A percentile compares a stretch with the other conserved stretches of the same genome.
phyloP scores from a whole-genome alignment of 2,888 invertebrate species.

The Glaucopsyche alexis region DNA sequence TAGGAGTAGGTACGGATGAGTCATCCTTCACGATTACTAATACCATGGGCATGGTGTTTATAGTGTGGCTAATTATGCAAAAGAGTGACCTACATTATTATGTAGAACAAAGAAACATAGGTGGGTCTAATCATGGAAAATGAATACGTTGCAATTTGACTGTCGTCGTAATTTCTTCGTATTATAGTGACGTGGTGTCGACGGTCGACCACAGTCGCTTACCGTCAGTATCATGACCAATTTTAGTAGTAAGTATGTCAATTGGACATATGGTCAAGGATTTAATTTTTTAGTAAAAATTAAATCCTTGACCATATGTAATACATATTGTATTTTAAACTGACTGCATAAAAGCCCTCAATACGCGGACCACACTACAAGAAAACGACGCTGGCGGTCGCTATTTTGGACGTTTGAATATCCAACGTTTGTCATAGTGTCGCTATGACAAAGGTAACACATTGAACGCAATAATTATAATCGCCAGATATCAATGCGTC shows the following conservation, averaged over 20 bases:
- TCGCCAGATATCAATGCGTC: neutral
- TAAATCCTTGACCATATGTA: too few species aligned
- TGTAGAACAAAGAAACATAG: slow-evolving; percentile 9
- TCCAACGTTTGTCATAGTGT: too few species aligned
- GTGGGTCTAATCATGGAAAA: neutral
- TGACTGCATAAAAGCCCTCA: too few species aligned
- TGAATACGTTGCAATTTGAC: neutral
- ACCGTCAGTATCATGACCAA: neutral
- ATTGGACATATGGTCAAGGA: too few species aligned
- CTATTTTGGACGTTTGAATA: too few species aligned
- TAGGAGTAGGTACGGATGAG: slow-evolving; percentile 2
- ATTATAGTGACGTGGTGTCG: neutral
- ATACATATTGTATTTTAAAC: too few species aligned
- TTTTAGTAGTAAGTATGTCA: too few species aligned
- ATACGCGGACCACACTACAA: too few species aligned
- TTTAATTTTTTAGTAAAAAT: too few species aligned
- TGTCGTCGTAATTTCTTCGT: neutral
- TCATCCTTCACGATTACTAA: slow-evolving; percentile 20
- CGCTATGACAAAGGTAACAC: too few species aligned
- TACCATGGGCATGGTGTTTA: slow-evolving; percentile 13
- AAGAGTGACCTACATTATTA: slow-evolving; percentile 6
- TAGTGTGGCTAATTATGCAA: slow-evolving; percentile 15
- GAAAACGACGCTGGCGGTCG: too few species aligned
- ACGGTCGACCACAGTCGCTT: neutral
- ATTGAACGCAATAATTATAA: neutral